Conservation (phyloP, 2,113 vertebrate genomes). For the Deroptyus accipitrinus region DNA sequence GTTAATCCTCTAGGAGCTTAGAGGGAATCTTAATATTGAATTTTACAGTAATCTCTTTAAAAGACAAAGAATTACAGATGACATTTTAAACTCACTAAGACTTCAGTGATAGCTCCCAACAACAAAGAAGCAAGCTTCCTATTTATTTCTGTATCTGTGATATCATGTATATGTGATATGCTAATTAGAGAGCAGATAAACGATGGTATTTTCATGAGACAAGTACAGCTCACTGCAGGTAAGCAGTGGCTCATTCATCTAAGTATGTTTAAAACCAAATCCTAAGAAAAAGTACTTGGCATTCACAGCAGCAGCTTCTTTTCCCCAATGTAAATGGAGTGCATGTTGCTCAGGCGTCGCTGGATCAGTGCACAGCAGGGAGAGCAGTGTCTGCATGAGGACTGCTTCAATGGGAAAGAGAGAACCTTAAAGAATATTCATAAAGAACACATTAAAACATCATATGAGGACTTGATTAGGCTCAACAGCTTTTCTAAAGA, state of each 20-base stretch:
- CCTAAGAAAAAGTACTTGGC: neutral
- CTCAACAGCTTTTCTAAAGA: neutral
- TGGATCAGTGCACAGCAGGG: neutral
- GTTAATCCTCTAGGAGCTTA: slow-evolving; percentile 35
- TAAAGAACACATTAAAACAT: slow-evolving; percentile 7
- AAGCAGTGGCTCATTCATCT: neutral
- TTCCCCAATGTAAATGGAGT: neutral
- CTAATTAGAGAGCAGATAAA: neutral
- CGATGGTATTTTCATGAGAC: neutral
- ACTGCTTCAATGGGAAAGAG: neutral
- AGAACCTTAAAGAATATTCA: neutral
- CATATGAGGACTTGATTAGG: neutral
- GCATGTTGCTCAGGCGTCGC: fast-evolving
- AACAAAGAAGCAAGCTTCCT: neutral
- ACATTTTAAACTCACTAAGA: slow-evolving; percentile 32
- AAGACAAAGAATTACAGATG: slow-evolving; percentile 42
- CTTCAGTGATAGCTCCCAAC: neutral
- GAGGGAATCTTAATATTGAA: slow-evolving; percentile 27
- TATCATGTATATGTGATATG: neutral
- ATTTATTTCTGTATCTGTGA: neutral
- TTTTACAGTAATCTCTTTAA: slow-evolving; percentile 47
- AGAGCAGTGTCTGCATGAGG: neutral
- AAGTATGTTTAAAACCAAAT: neutral
- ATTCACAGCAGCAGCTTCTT: neutral
- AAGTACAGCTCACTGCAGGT: neutral